Evolutionary conservation across 2,113 vertebrate species (phyloP), one percentile per base, ranked within the genome.

Genomic region (Perca flavescens): DNA sequence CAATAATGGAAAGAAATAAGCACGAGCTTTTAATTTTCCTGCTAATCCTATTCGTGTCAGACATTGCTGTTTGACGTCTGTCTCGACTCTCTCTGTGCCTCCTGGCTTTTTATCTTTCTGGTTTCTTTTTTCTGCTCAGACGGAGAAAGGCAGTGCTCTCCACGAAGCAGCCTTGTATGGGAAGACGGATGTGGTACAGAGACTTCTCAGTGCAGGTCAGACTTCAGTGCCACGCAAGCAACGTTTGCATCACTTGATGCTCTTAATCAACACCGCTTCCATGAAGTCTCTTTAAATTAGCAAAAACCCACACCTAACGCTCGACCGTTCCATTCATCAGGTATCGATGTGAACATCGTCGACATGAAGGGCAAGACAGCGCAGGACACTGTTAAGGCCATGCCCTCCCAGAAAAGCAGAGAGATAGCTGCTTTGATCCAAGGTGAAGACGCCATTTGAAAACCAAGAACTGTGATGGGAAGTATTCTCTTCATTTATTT

Each of bases 81-180:
- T 50, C 19, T 46, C 11, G 28, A 5, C 56, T 63, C n/a, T 58
- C 5, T 74, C 36, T 61, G 0, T 67, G 21, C 46, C 17, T 63
- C 34, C 34, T 56, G 47, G 54, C 50, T 50, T 11, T 19, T 76
- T 31, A 13, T 74, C 15, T 2, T 28, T 52, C 16, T 58, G 46
- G 9, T 54, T 65, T 82, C 8, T 36, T 6, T 83, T 81, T 58
- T 69, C 13, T 86, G 72, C 91, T 53, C 95, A 99, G 98, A 99
- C 98, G 71, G 98, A 99, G 93, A 99, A 98, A 94, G 98, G 98
- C 95, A 99, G 98, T 79, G 98, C 98, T 91, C 97, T 99, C 90
- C 98, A 99, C 47, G 98, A 99, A 95, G 98, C 98, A 61, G 98
- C 98, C 85, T 96, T 99, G 88, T 99, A 96, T 94, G 98, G 98